A percentile compares a stretch with the other conserved stretches of the same genome.
phyloP scores from a whole-genome alignment of 2,113 vertebrate genomes.

The Sclerurus mexicanus region DNA sequence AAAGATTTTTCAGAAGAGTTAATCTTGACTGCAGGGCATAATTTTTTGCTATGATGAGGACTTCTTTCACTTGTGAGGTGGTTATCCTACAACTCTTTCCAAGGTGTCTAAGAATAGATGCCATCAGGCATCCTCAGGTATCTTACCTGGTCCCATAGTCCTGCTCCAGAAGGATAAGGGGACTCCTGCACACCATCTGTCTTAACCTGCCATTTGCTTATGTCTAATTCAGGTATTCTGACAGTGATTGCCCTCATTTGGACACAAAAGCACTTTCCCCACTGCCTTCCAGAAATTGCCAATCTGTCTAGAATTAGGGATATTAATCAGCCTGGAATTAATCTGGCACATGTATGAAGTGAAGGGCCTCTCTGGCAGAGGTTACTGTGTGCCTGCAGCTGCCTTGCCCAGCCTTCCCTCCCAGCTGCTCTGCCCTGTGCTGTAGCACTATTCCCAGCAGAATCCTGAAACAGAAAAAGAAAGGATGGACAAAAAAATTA shows the following conservation, averaged over 20 bases:
- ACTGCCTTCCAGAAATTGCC: not conserved
- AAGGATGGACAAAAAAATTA: not conserved
- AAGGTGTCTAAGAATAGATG: not conserved
- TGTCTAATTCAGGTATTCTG: not conserved
- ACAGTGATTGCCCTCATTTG: not conserved
- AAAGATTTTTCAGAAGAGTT: not conserved
- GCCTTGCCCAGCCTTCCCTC: not conserved
- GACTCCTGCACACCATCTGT: not conserved
- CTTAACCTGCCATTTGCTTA: not conserved
- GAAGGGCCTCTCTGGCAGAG: not conserved
- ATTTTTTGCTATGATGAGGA: not conserved
- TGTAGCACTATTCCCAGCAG: not conserved
- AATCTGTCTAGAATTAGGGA: not conserved
- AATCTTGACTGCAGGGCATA: not conserved
- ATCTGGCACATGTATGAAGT: not conserved
- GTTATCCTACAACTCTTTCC: not conserved
- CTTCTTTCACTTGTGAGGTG: not conserved
- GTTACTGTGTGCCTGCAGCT: not conserved
- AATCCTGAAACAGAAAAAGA: not conserved
- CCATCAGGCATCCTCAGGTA: not conserved
- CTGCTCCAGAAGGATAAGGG: not conserved
- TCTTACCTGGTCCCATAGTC: not conserved
- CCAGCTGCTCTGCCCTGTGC: fast-evolving
- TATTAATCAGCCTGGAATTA: not conserved
- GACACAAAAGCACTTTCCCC: not conserved